Conservation (phyloP, 2,113 vertebrate species). For the Fulmarus glacialis region DNA sequence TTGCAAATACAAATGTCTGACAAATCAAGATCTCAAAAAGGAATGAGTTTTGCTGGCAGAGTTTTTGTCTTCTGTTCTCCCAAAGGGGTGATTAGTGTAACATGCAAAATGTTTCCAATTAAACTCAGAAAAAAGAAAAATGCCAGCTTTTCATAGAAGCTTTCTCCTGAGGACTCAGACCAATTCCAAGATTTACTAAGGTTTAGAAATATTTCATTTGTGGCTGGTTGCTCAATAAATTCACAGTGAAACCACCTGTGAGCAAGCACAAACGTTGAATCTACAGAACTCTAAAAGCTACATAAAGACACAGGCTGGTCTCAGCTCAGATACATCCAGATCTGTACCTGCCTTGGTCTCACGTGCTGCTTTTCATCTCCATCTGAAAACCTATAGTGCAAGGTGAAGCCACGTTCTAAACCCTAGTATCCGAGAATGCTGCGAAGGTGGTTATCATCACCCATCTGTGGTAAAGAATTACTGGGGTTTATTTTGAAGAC, state of each 20-base stretch:
- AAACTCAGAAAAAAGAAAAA: not conserved
- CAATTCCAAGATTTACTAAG: not conserved
- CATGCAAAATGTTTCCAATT: constrained; percentile 46
- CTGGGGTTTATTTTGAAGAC: not conserved
- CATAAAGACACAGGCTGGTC: not conserved
- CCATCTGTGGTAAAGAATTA: not conserved
- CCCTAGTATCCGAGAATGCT: accelerated
- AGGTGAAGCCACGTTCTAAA: not conserved
- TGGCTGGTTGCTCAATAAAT: not conserved
- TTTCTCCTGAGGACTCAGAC: not conserved
- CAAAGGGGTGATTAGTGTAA: constrained; percentile 24
- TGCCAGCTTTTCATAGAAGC: not conserved
- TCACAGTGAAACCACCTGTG: not conserved
- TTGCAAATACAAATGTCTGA: constrained; percentile 17
- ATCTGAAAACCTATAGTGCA: not conserved
- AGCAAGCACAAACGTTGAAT: not conserved
- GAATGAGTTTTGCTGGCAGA: constrained; percentile 36
- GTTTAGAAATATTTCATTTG: constrained; percentile 18
- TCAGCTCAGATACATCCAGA: not conserved
- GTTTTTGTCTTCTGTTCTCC: constrained; percentile 48
- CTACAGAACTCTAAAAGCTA: not conserved
- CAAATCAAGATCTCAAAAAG: constrained; percentile 48
- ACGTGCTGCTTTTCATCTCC: not conserved
- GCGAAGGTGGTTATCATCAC: no score
- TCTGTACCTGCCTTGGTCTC: not conserved